Base-by-base conservation (phyloP, 1,140 invertebrate genomes). In the Elysia chlorotica region DNA sequence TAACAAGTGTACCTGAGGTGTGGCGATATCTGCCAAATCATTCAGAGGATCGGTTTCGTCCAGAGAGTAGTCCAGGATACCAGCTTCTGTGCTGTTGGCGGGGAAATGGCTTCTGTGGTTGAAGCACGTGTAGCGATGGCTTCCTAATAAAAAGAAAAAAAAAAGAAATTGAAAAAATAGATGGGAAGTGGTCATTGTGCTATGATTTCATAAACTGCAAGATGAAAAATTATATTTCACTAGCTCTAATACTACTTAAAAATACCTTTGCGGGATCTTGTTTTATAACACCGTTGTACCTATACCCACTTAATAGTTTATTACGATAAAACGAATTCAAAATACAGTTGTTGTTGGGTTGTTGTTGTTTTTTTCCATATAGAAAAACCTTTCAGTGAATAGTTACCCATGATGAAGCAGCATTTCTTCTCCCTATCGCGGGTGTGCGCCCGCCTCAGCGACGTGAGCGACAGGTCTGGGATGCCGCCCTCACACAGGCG, bases 321-420 rank as follows among this genome's bases (percentile, higher is more conserved):
- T n/a, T n/a, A n/a, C n/a, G n/a, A n/a, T n/a, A n/a, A n/a, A n/a
- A n/a, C n/a, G n/a, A n/a, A n/a, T n/a, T n/a, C n/a, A 61, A 17
- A 14, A 23, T 23, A 61, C 21, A 61, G 28, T 2, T 17, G 17
- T n/a, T n/a, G 57, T 28, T 61, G 17, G 30, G 21, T 61, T n/a
- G 17, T n/a, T 17, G 30, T 28, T 1, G 17, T 21, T 61, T 21
- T 17, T 23, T 1, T 61, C 25, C 25, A 2, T 1, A 61, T 61
- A 1, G 17, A 10, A 31, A 6, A 35, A 35, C 17, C 17, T 65
- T 28, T 38, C 5, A 6, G 23, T 38, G n/a, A 23, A 25, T 17
- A 41, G 41, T 73, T 75, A 82, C 82, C 82, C 41, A 82, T 71
- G 37, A 72, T 70, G 74, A 76, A 78, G 61, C 82, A 84, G 53